These are phyloP conservation scores for Drosophila fungiperda DNA, from an alignment of 2,888 invertebrate species.

Conservation along the genomic window DNA sequence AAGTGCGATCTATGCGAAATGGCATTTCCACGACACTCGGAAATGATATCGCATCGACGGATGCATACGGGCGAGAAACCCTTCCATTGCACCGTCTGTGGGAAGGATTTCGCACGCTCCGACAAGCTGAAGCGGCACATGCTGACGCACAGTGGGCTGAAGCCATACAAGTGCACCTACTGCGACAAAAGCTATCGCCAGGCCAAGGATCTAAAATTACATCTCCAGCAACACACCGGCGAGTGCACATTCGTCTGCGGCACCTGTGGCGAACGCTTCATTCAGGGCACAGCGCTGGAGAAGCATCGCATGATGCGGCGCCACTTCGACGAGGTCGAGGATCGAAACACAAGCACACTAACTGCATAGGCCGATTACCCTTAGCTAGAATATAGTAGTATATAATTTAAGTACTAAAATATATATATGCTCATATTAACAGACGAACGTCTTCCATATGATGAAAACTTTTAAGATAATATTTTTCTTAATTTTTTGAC, in stretches of 20 bases:
- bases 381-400: slow-evolving; percentile 1
- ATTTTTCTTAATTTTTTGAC: background rate
- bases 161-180: slow-evolving; percentile 87
- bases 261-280: slow-evolving; percentile 84
- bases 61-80: slow-evolving; percentile 89
- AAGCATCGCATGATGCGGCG: slow-evolving; percentile 87
- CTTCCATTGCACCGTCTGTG: slow-evolving; percentile 88
- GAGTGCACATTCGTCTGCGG: slow-evolving; percentile 76
- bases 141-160: slow-evolving; percentile 86
- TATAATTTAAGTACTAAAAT: slow-evolving; percentile 8
- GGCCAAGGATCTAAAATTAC: slow-evolving; percentile 89
- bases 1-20: slow-evolving; percentile 86
- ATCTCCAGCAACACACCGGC: slow-evolving; percentile 89
- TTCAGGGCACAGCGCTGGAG: slow-evolving; percentile 89
- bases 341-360: slow-evolving; percentile 31
- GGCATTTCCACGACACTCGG: slow-evolving; percentile 87
- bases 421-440: slow-evolving; percentile 12
- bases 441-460: background rate
- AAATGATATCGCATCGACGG: slow-evolving; percentile 88
- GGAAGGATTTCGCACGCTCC: slow-evolving; percentile 86
- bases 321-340: slow-evolving; percentile 72
- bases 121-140: slow-evolving; percentile 86
- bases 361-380: slow-evolving; percentile 12
- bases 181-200: slow-evolving; percentile 87
- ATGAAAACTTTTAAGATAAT: background rate